Evolutionary conservation across 2,888 invertebrate species (phyloP).

Genomic region (Panorpa germanica): DNA sequence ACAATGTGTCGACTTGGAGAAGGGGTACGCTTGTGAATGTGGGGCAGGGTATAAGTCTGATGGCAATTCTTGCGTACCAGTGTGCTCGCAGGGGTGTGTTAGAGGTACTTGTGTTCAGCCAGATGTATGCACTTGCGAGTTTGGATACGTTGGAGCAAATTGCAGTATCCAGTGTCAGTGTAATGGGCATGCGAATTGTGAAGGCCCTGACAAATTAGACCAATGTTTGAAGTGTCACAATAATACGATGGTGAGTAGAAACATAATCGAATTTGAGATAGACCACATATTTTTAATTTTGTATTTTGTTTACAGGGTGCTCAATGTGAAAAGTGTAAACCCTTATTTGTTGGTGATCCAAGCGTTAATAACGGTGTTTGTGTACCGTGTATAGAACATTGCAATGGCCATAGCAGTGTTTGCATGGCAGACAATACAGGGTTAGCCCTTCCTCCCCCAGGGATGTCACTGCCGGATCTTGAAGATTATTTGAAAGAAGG

Average conservation of each 20-base stretch:
- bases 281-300: constrained; percentile 3
- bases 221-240: constrained; percentile 73
- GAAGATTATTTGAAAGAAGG: constrained; percentile 48
- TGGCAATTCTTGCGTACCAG: constrained; percentile 50
- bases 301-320: constrained; percentile 35
- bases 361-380: constrained; percentile 65
- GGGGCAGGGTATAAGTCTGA: constrained; percentile 48
- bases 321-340: constrained; percentile 83
- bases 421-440: constrained; percentile 41
- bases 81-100: constrained; percentile 71
- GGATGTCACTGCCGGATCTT: constrained; percentile 32
- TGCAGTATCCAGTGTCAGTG: constrained; percentile 89
- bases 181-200: constrained; percentile 86
- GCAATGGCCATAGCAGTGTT: constrained; percentile 70
- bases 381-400: constrained; percentile 72
- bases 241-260: constrained; percentile 59
- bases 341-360: constrained; percentile 83
- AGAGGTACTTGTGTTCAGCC: constrained; percentile 71
- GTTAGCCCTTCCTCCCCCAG: constrained; percentile 23
- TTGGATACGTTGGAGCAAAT: constrained; percentile 87
- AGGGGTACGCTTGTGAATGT: constrained; percentile 75
- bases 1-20: constrained; percentile 63
- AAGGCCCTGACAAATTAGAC: constrained; percentile 66
- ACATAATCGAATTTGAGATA: too few relatives aligned
- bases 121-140: constrained; percentile 72